A percentile compares a stretch with the other conserved stretches of the same genome.
phyloP scores from a whole-genome alignment of 2,888 invertebrate genomes.

The Nephrocerus scutellatus region DNA sequence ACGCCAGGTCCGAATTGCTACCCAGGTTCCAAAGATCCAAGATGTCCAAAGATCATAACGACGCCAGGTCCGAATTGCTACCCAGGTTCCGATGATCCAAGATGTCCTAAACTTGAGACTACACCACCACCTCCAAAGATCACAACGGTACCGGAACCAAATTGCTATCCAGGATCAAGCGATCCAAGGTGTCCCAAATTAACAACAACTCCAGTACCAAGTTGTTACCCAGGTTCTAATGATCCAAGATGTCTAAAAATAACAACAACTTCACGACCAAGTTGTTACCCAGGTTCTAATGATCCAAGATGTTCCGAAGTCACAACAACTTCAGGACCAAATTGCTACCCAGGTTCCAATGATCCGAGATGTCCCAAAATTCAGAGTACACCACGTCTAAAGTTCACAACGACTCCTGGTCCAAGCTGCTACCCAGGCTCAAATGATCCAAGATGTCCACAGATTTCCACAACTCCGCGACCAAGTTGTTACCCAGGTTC shows the following conservation, averaged over 20 bases:
- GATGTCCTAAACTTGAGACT: constrained; percentile 29
- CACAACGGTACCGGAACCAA: too few relatives aligned
- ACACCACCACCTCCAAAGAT: constrained; percentile 21
- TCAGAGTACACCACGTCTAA: too few relatives aligned
- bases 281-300: constrained; percentile 46
- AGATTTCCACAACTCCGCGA: too few relatives aligned
- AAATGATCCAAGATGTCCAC: too few relatives aligned
- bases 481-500: too few relatives aligned
- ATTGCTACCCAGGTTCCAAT: constrained; percentile 41
- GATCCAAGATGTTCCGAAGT: constrained; percentile 38
- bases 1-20: constrained; percentile 27
- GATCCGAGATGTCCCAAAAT: constrained; percentile 45
- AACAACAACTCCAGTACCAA: constrained; percentile 21
- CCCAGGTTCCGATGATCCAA: constrained; percentile 36
- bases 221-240: constrained; percentile 37
- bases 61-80: too few relatives aligned
- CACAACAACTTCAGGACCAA: constrained; percentile 27
- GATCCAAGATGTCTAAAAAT: constrained; percentile 17
- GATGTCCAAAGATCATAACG: too few relatives aligned
- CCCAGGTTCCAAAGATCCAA: constrained; percentile 30
- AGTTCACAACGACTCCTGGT: too few relatives aligned
- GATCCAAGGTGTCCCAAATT: constrained; percentile 35
- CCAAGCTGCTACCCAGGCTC: too few relatives aligned
- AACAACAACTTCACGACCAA: constrained; percentile 33
- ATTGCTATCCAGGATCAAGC: constrained; percentile 38